Base-by-base conservation (phyloP, 2,113 vertebrate genomes). In the Otolemur garnettii region DNA sequence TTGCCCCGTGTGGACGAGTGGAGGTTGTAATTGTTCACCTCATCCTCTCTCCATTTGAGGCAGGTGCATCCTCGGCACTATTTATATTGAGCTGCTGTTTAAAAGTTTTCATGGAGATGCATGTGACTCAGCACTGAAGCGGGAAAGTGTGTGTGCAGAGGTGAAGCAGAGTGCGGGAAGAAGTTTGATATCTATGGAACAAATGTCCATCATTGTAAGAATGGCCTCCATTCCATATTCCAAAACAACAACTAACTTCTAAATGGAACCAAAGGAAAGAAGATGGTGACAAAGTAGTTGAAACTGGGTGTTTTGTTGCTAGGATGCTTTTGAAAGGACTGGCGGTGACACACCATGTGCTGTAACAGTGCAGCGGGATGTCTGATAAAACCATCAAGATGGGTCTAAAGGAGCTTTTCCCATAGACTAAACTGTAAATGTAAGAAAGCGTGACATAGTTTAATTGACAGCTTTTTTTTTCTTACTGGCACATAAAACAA, bases 381-480 rank as follows among this genome's bases (percentile, higher is more conserved):
- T 53, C 13, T 62, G 50, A 35, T 64, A 15, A 64, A 90, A 74
- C 42, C 83, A 38, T 93, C 68, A 91, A 38, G 33, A 45, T 74
- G 30, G 64, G 33, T 68, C 95, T 80, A 87, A 80, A 87, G 35
- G n/a, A 62, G 24, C 38, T 62, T 60, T 89, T 75, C 75, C 57
- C 22, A n/a, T 3, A 92, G 77, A 93, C 64, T 53, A 82, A 86
- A 21, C 62, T 90, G 45, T n/a, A 55, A 55, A 60, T 77, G 22
- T 75, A 92, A 92, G 84, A 81, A 90, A 94, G 28, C 80, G 5
- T 78, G 55, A 62, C 83, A 64, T n/a, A 60, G 21, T 53, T 77
- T 90, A 78, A 92, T 92, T 38, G 80, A 19, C 35, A 89, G 33
- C 69, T 62, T 80, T 83, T 80, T 83, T 69, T 74, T 93, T 91